phyloP scores from a whole-genome alignment of 2,113 vertebrate species.

The Caranx ignobilis region DNA sequence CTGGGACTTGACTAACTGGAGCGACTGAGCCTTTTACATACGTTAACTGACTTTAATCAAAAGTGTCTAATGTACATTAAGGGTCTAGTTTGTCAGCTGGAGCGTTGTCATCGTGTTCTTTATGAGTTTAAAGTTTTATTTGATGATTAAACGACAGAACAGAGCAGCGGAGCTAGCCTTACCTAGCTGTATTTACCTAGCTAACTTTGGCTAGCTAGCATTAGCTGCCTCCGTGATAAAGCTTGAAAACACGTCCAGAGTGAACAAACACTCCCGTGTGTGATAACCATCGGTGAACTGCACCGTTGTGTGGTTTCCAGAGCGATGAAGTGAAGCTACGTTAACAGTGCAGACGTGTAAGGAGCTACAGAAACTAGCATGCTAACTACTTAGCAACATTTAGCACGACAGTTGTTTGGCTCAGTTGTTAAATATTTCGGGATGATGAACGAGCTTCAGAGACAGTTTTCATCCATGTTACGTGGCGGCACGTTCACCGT shows the following conservation, averaged over 20 bases:
- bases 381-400: constrained; percentile 24
- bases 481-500: fast-evolving
- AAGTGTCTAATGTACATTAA: too few relatives aligned
- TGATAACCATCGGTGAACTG: too few relatives aligned
- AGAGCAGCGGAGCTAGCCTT: not conserved
- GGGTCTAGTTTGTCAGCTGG: not conserved
- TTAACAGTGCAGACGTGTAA: not conserved
- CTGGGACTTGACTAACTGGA: not conserved
- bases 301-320: fast-evolving
- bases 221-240: not conserved
- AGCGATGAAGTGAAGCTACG: not conserved
- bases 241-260: too few relatives aligned
- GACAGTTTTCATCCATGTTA: fast-evolving
- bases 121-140: fast-evolving
- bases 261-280: fast-evolving
- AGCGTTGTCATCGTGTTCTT: too few relatives aligned
- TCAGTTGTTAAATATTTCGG: not conserved
- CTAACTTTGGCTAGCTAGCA: not conserved
- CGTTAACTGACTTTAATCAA: not conserved
- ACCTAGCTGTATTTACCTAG: not conserved
- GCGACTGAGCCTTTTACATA: not conserved
- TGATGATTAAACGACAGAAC: not conserved
- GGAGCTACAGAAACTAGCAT: constrained; percentile 7
- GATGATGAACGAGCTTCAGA: not conserved
- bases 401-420: not conserved